Evolutionary conservation across 1,140 invertebrate species (phyloP), one percentile per base, ranked within the genome.

Genomic region (Sinella curviseta): DNA sequence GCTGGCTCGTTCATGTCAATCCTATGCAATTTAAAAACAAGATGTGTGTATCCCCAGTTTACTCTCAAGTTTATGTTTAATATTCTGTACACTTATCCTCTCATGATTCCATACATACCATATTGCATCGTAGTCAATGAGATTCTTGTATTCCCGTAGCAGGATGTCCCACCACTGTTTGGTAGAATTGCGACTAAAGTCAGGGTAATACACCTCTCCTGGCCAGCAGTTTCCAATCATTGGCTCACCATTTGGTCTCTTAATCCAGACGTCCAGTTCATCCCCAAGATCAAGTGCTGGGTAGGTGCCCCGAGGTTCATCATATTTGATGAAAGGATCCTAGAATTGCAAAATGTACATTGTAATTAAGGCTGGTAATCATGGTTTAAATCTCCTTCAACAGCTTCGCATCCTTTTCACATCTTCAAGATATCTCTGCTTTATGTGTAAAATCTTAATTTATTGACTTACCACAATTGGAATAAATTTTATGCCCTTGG

Each of bases 171-270:
- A 70, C 65, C 65, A 70, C n/a, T 70, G 65, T 33, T 70, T 70
- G 26, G 65, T 70, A 33, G 65, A 70, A 70, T 70, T 70, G 8
- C 65, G 8, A 12, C 26, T 31, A 30, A 31, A 70, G 31, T 70
- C 65, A 4, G 65, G 65, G 31, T 70, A 70, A 24, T 70, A 70
- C 28, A 70, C 65, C 3, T 70, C 65, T 31, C 65, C 65, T 2
- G 65, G 65, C 86, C 86, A 87, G 0, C 85, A 84, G 84, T 87
- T 81, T 4, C 84, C 84, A 20, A 76, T 26, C 4, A 74, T 60
- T 17, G 81, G 77, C 0, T 33, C 60, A 12, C 83, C 83, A 39
- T 81, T 70, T 1, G 55, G 31, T 26, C 74, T 78, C 20, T 82
- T 83, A 24, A 83, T 54, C 80, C 82, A 84, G 28, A 84, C 82